Base-by-base conservation (phyloP, 2,113 vertebrate genomes). In the Bos indicus region DNA sequence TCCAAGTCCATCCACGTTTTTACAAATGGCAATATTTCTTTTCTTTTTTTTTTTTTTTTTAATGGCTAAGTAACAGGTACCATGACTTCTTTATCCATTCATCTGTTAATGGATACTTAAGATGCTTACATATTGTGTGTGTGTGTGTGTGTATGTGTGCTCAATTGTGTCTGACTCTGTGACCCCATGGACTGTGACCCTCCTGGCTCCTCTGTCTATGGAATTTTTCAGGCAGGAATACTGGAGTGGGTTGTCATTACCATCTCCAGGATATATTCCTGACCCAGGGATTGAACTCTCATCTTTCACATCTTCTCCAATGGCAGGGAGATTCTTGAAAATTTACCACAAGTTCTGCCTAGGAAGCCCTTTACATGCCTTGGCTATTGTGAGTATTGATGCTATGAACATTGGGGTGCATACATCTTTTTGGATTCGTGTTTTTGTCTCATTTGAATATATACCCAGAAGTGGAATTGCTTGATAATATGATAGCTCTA, bases 211-310 rank as follows among this genome's bases (percentile, higher is more conserved):
- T 74, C 67, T 74, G 67, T 25, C 21, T 74, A 40, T 74, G 21
- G 36, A 40, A 74, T 74, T 74, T 74, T 74, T 21, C 67, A 74
- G 36, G 36, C 36, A 74, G 5, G 5, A 25, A 74, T 40, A 74
- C 67, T 74, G 36, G 36, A 74, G 67, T 74, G 36, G 5, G 10
- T 25, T 40, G 67, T 40, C 67, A 40, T 74, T 74, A 40, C 21
- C 36, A 23, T 25, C 11, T 74, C 9, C 21, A 40, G 21, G 36
- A 11, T 12, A 74, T 74, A 23, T 40, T 40, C 5, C 21, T 40
- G 21, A 74, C 21, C 21, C 21, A 74, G 36, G 67, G 21, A 40
- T 74, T 0, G 0, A 74, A 40, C 21, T 36, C 36, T 25, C 21
- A 40, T 40, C 36, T 74, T 11, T 74, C 11, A 4, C 67, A 40